These are phyloP conservation scores for Globodera rostochiensis DNA, from an alignment of 1,140 invertebrate genomes.

Conservation along the genomic window DNA sequence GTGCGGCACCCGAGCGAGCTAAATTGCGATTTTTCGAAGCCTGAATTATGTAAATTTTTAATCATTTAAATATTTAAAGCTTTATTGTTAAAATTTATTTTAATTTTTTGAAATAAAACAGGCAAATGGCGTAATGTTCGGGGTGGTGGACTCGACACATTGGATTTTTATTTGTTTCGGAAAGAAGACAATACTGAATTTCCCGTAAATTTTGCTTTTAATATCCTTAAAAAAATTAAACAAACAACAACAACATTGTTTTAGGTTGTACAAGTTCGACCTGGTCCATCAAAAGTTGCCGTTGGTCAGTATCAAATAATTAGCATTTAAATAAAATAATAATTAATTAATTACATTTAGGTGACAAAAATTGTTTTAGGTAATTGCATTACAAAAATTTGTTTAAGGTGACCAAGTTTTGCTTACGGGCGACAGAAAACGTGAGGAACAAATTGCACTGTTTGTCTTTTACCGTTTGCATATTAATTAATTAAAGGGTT, in stretches of 20 bases:
- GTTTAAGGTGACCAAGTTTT: slow-evolving; percentile 51
- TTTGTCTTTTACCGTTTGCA: slow-evolving; percentile 21
- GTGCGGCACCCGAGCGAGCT: slow-evolving; percentile 57
- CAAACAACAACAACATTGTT: neutral
- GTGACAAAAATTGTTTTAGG: too few relatives aligned
- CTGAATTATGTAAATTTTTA: slow-evolving; percentile 44
- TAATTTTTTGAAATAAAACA: neutral
- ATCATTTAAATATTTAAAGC: neutral
- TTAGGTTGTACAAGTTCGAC: slow-evolving; percentile 51
- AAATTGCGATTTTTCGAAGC: slow-evolving; percentile 58
- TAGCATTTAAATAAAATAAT: neutral
- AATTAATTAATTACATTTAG: neutral
- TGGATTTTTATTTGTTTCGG: slow-evolving; percentile 60
- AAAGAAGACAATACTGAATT: slow-evolving; percentile 61
- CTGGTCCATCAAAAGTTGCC: slow-evolving; percentile 59
- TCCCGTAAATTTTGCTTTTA: slow-evolving; percentile 26
- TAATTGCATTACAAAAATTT: neutral
- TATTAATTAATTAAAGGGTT: neutral
- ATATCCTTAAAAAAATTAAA: too few relatives aligned
- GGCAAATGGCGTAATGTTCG: slow-evolving; percentile 54
- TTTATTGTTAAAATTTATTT: slow-evolving; percentile 4
- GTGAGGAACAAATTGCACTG: slow-evolving; percentile 55
- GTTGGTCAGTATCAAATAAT: slow-evolving; percentile 27
- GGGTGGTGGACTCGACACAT: slow-evolving; percentile 46
- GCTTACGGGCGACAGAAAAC: slow-evolving; percentile 55